phyloP scores from a whole-genome alignment of 2,113 vertebrate species.

The Ictalurus furcatus region DNA sequence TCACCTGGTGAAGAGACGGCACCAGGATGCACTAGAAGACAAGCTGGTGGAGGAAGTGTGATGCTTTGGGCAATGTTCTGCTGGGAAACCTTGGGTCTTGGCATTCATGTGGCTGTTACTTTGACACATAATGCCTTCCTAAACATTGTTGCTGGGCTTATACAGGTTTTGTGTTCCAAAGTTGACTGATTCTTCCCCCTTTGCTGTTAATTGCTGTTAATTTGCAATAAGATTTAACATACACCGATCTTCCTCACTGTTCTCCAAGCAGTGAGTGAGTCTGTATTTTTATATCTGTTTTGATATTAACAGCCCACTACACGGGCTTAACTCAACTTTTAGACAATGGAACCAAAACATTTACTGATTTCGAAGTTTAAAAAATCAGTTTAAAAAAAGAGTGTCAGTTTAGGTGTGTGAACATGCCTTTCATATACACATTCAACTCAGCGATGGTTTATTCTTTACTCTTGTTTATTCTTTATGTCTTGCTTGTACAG shows the following conservation, averaged over 20 bases:
- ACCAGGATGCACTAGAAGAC: too few species aligned
- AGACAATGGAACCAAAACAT: not conserved
- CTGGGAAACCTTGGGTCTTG: too few species aligned
- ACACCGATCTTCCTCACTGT: not conserved
- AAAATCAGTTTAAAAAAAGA: not conserved
- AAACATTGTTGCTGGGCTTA: too few species aligned
- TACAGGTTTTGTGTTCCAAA: not conserved
- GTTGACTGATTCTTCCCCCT: not conserved
- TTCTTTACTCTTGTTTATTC: not conserved
- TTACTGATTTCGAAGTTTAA: not conserved
- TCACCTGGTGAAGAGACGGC: too few species aligned
- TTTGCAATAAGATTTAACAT: too few species aligned
- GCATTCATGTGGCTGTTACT: too few species aligned
- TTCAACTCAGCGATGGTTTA: not conserved
- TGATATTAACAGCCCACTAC: not conserved
- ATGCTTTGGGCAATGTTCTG: too few species aligned
- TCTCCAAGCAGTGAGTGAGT: not conserved
- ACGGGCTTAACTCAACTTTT: not conserved
- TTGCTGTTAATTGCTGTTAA: not conserved
- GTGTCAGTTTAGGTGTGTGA: not conserved
- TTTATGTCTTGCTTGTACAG: conserved; percentile 61
- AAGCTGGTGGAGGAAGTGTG: too few species aligned
- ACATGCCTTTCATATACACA: not conserved
- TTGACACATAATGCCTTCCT: too few species aligned
- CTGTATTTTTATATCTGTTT: not conserved